phyloP scores from a whole-genome alignment of 2,888 invertebrate species.

The Endomychus coccineus region DNA sequence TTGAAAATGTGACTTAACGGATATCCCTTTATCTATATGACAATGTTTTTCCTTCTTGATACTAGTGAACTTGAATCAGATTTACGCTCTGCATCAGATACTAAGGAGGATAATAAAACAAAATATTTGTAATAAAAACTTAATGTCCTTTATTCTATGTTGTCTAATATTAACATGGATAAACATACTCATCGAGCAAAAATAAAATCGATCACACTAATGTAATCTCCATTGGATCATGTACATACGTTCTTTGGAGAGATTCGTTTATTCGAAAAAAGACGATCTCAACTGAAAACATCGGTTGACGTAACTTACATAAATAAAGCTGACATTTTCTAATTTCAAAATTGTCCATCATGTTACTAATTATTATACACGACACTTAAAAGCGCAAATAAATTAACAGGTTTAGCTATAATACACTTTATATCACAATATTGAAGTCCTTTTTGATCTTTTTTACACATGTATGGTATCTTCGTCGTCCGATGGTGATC shows the following conservation, averaged over 20 bases:
- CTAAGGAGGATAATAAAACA: no score
- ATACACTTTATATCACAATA: constrained; percentile 40
- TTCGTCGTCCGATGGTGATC: constrained; percentile 51
- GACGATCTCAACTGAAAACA: no score
- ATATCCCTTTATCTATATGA: no score
- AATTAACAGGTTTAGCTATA: constrained; percentile 38
- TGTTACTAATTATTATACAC: constrained; percentile 27
- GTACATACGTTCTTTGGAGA: no score
- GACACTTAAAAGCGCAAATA: constrained; percentile 40
- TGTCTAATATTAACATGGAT: constrained; percentile 37
- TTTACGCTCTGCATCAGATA: no score
- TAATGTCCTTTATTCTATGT: constrained; percentile 37
- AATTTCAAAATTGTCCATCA: constrained; percentile 30
- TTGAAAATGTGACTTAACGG: no score
- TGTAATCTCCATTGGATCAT: constrained; percentile 4
- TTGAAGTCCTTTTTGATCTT: constrained; percentile 5
- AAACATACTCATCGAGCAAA: constrained; percentile 34
- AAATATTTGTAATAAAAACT: constrained; percentile 41
- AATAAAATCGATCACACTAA: constrained; percentile 15
- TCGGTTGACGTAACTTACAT: background rate
- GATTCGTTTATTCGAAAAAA: no score
- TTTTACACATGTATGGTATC: constrained; percentile 56
- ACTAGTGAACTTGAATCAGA: no score
- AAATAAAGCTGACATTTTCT: constrained; percentile 23
- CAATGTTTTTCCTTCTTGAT: no score